These are phyloP conservation scores for Phrixothrix hirtus DNA, from an alignment of 2,888 invertebrate species.

Conservation along the genomic window DNA sequence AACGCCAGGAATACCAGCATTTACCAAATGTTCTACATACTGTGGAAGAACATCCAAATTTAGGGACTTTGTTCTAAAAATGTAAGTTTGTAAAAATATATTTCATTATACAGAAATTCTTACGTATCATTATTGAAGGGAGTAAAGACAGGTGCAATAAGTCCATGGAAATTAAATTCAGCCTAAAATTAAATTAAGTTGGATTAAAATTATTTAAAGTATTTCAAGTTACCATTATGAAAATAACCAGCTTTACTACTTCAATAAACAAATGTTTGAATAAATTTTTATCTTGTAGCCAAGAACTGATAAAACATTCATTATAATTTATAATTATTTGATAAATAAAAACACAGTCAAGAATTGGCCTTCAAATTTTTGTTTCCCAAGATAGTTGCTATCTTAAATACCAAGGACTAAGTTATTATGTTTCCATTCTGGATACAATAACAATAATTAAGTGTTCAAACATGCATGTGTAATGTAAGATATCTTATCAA, in stretches of 20 bases:
- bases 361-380: too few relatives aligned
- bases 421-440: too few relatives aligned
- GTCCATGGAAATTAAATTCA: slow-evolving; percentile 63
- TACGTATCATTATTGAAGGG: slow-evolving; percentile 66
- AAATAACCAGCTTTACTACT: background rate
- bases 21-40: slow-evolving; percentile 68
- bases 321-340: background rate
- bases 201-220: background rate
- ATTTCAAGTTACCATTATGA: slow-evolving; percentile 1
- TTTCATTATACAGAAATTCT: slow-evolving; percentile 9
- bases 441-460: too few relatives aligned
- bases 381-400: too few relatives aligned
- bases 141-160: slow-evolving; percentile 74
- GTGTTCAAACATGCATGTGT: too few relatives aligned
- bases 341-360: too few relatives aligned
- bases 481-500: too few relatives aligned
- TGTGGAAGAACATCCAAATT: slow-evolving; percentile 52
- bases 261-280: background rate
- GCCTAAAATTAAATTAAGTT: slow-evolving; percentile 49
- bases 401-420: too few relatives aligned
- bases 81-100: background rate
- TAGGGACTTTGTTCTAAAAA: slow-evolving; percentile 37
- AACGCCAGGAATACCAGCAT: slow-evolving; percentile 66
- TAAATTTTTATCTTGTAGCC: too few relatives aligned
- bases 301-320: too few relatives aligned